These are phyloP conservation scores for Chrysolina oricalcia DNA, from an alignment of 2,888 invertebrate genomes.

Conservation along the genomic window DNA sequence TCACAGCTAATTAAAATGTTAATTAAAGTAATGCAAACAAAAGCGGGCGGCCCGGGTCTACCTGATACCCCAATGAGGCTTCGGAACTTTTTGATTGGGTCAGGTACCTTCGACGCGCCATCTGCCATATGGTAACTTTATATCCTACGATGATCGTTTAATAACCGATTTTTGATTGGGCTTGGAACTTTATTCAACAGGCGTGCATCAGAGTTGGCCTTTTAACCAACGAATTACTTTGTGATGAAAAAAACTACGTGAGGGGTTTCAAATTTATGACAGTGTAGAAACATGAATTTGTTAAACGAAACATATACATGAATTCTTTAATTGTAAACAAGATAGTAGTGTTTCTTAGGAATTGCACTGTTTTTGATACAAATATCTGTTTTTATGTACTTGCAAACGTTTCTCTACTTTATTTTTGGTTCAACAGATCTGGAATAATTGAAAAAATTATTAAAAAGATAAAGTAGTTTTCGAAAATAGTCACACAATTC, in stretches of 20 bases:
- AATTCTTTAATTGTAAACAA: too few species aligned
- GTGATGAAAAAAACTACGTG: neutral
- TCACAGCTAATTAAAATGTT: conserved; percentile 65
- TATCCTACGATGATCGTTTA: conserved; percentile 44
- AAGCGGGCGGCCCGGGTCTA: conserved; percentile 41
- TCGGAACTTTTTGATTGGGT: conserved; percentile 20
- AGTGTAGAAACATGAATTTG: too few species aligned
- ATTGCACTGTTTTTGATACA: too few species aligned
- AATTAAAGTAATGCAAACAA: conserved; percentile 57
- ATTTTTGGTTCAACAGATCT: too few species aligned
- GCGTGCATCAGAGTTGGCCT: neutral
- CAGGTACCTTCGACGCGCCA: conserved; percentile 31
- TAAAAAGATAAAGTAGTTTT: too few species aligned
- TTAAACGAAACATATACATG: too few species aligned
- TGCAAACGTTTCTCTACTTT: too few species aligned
- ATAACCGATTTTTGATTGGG: conserved; percentile 47
- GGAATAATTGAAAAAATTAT: too few species aligned
- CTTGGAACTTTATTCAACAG: conserved; percentile 42
- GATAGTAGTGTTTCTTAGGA: too few species aligned
- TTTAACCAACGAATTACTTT: conserved; percentile 49
- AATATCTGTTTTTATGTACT: too few species aligned
- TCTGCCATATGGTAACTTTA: conserved; percentile 54
- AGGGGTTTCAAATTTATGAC: neutral
- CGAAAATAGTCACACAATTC: too few species aligned
- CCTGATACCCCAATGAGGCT: conserved; percentile 43